Evolutionary conservation across 35 echinoderm and acorn worm species (phyloP).

Genomic region (Ophioderma brevispina): DNA sequence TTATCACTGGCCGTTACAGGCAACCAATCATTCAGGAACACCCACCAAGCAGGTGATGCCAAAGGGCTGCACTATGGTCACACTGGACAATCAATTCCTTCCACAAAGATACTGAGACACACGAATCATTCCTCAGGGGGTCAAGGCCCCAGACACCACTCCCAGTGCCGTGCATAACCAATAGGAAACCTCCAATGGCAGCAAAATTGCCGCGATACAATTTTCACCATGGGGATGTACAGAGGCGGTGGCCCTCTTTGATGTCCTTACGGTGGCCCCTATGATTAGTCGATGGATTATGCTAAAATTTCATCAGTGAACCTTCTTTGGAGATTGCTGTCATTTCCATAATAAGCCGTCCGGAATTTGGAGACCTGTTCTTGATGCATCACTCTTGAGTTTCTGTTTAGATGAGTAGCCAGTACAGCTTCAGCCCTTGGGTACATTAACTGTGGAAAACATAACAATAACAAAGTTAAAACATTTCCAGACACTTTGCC

Average conservation of each 20-base stretch:
- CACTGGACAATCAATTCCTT: conserved; percentile 86
- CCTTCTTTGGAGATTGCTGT: too few relatives aligned
- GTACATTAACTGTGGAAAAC: too few relatives aligned
- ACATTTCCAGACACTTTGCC: too few relatives aligned
- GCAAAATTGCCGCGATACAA: conserved; percentile 61
- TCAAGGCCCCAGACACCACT: conserved; percentile 95
- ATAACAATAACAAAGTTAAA: too few relatives aligned
- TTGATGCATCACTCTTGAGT: too few relatives aligned
- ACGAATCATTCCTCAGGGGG: conserved; percentile 77
- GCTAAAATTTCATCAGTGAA: too few relatives aligned
- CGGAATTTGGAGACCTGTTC: too few relatives aligned
- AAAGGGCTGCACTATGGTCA: conserved; percentile 84
- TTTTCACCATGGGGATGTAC: conserved; percentile 50
- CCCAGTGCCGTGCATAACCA: conserved; percentile 92
- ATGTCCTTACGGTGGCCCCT: too few relatives aligned
- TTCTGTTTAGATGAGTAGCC: too few relatives aligned
- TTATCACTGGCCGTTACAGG: conserved; percentile 76
- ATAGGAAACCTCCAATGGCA: conserved; percentile 91
- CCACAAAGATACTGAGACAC: conserved; percentile 75
- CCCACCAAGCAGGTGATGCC: conserved; percentile 59
- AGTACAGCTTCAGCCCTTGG: too few relatives aligned
- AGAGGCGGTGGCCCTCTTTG: not conserved
- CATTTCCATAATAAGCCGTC: too few relatives aligned
- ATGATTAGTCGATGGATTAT: too few relatives aligned
- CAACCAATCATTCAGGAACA: conserved; percentile 70